Percentiles rank a stretch among this genome's conserved stretches.
Evolutionary conservation across 1,140 invertebrate species (phyloP).

Genomic region (Drosophila trapezifrons): DNA sequence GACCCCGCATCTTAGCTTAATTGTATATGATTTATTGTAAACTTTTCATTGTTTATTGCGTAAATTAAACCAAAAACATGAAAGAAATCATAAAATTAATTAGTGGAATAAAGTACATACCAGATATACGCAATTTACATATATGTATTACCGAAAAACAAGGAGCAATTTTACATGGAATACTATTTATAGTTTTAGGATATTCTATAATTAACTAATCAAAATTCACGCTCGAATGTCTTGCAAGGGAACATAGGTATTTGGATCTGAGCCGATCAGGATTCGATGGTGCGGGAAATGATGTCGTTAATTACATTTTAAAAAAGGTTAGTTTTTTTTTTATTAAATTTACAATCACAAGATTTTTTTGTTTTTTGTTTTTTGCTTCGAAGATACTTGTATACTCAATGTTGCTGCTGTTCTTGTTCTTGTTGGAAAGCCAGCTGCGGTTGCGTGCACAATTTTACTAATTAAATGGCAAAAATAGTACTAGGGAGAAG

Average conservation of each 20-base stretch:
- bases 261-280: constrained; percentile 38
- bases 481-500: constrained; percentile 71
- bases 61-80: constrained; percentile 63
- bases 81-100: constrained; percentile 46
- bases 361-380: constrained; percentile 51
- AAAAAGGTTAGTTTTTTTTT: constrained; percentile 53
- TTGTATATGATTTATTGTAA: constrained; percentile 35
- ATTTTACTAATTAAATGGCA: constrained; percentile 76
- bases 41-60: constrained; percentile 60
- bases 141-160: constrained; percentile 40
- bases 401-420: constrained; percentile 44
- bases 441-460: constrained; percentile 63
- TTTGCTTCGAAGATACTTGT: constrained; percentile 45
- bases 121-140: constrained; percentile 36
- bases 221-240: constrained; percentile 39
- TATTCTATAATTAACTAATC: constrained; percentile 49
- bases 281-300: constrained; percentile 39
- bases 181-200: constrained; percentile 48
- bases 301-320: constrained; percentile 69
- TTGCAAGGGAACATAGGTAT: constrained; percentile 19
- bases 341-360: constrained; percentile 82
- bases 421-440: constrained; percentile 43
- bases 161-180: constrained; percentile 58
- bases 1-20: constrained; percentile 7
- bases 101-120: constrained; percentile 46